Conservation (phyloP, 1,140 invertebrate genomes). For the Helicoverpa zea region DNA sequence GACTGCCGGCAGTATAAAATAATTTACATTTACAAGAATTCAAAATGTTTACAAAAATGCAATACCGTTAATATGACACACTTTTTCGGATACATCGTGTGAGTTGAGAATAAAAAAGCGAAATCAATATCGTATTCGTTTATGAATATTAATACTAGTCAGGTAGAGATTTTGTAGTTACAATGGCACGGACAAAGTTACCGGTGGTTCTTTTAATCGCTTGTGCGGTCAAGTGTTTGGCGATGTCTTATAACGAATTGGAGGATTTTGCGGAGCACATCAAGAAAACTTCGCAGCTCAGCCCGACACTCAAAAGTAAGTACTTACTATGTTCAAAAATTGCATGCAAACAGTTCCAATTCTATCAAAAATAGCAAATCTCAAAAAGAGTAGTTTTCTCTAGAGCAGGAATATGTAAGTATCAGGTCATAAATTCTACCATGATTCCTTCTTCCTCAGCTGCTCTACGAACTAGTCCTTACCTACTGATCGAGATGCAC, state of each 20-base stretch:
- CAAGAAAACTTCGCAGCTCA: conserved; percentile 76
- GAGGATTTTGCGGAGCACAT: conserved; percentile 81
- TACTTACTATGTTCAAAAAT: not conserved
- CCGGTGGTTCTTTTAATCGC: conserved; percentile 65
- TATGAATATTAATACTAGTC: conserved; percentile 22
- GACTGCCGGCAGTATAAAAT: not conserved
- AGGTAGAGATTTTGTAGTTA: conserved; percentile 23
- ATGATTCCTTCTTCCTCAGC: too few relatives aligned
- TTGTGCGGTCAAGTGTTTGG: conserved; percentile 69
- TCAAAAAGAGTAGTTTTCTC: too few relatives aligned
- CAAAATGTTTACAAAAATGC: conserved; percentile 31
- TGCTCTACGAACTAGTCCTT: too few relatives aligned
- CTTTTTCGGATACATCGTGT: conserved; percentile 56
- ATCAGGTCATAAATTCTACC: too few relatives aligned
- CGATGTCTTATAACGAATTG: conserved; percentile 75
- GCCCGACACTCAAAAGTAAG: conserved; percentile 80
- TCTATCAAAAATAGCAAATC: too few relatives aligned
- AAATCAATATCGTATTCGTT: conserved; percentile 44
- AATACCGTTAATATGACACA: conserved; percentile 71
- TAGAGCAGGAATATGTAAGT: too few relatives aligned
- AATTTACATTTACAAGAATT: conserved; percentile 22
- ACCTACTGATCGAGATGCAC: too few relatives aligned
- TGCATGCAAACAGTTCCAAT: not conserved
- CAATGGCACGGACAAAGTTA: conserved; percentile 64
- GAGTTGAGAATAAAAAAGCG: conserved; percentile 44